These are phyloP conservation scores for Ptiloglossa arizonensis DNA, from an alignment of 1,140 invertebrate species.

Conservation along the genomic window DNA sequence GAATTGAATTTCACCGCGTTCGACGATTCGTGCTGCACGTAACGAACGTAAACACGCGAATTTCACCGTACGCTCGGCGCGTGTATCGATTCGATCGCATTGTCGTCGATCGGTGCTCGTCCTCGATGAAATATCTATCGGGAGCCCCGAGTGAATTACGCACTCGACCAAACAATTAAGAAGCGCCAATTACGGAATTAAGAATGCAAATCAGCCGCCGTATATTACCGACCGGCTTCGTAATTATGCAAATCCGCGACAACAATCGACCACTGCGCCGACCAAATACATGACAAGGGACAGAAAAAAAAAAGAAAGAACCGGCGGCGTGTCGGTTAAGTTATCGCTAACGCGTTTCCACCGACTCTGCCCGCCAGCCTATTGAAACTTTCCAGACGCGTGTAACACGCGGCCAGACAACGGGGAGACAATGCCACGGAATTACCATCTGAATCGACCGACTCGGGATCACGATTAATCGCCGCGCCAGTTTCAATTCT, in stretches of 20 bases:
- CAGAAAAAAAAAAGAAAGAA: neutral
- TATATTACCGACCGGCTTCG: slow-evolving; percentile 33
- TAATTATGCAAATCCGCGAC: slow-evolving; percentile 44
- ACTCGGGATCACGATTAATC: slow-evolving; percentile 9
- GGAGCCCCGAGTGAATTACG: slow-evolving; percentile 5
- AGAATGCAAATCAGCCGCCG: slow-evolving; percentile 45
- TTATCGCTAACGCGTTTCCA: slow-evolving; percentile 24
- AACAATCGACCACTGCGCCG: slow-evolving; percentile 38
- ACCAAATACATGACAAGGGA: neutral
- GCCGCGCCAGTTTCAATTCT: no score
- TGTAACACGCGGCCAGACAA: slow-evolving; percentile 12
- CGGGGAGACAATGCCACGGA: neutral
- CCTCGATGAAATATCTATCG: neutral
- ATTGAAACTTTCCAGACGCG: slow-evolving; percentile 33
- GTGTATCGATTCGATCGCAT: neutral
- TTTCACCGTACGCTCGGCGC: no score
- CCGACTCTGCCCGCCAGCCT: neutral
- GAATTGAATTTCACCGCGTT: no score
- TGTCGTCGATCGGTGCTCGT: neutral
- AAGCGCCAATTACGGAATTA: slow-evolving; percentile 53
- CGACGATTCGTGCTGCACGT: no score
- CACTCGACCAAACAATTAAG: slow-evolving; percentile 46
- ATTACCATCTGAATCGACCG: slow-evolving; percentile 22
- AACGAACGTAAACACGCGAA: no score
- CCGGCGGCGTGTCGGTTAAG: slow-evolving; percentile 4